Base-by-base conservation (phyloP, 64 coral and sea anemone genomes). In the Montipora capricornis region DNA sequence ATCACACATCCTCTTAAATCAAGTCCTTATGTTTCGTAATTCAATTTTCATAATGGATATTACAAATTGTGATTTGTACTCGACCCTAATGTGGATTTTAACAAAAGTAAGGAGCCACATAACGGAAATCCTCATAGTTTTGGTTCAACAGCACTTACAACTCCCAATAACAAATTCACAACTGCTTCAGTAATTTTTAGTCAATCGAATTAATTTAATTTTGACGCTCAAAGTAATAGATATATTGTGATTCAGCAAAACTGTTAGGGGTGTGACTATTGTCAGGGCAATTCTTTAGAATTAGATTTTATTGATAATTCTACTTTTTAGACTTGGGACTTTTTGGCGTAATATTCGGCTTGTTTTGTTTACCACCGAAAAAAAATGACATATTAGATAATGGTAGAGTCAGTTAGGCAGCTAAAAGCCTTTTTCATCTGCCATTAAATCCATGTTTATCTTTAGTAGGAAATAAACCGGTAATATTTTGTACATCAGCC, bases 361-460 rank as follows among this genome's bases (percentile, higher is more conserved):
- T 70, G 82, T 51, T 86, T 86, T 86, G 82, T 73, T 86, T 70
- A 86, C 47, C 47, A 4, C 61, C 68, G 20, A 86, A 71, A 68
- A 86, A 71, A 68, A 66, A 64, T 86, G 82, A 71, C 82, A 19
- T 71, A 73, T 86, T 86, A 86, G 82, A 86, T 86, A 86, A 86
- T 86, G 66, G 46, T 2, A 73, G 61, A 86, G 45, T 86, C 66
- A 44, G 46, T 73, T 71, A 86, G 46, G 82, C 4, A 49, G 66
- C 82, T 86, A 86, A 86, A 86, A 86, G 82, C 66, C 19, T 73
- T 86, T 86, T 86, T 44, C 64, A 86, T 86, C 44, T 73, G 82
- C 82, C 82, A 86, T 86, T 73, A 73, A 86, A 71, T 49, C 82
- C 66, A 70, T 86, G 82, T 86, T 86, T 86, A 86, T 86, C 62